Evolutionary conservation across 2,113 vertebrate species (phyloP).

Genomic region (Varanus komodoensis): DNA sequence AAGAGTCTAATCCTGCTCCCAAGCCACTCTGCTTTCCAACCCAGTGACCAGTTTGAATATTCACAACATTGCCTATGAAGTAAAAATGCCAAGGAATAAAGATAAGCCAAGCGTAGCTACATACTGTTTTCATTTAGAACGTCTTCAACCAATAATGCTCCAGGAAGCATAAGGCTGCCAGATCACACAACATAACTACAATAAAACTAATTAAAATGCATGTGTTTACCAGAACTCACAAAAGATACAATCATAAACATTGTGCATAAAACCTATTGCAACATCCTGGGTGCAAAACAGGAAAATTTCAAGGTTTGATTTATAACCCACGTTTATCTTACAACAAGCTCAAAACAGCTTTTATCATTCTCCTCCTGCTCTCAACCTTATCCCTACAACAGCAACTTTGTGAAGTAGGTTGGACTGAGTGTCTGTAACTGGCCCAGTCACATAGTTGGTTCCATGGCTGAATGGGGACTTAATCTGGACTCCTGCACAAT

Average conservation of each 20-base stretch:
- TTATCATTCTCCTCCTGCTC: too few species aligned
- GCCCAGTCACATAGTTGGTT: too few species aligned
- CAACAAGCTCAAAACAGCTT: too few species aligned
- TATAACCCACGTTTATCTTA: too few species aligned
- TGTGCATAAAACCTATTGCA: background rate
- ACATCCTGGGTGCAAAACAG: background rate
- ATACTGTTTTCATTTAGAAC: background rate
- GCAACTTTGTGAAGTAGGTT: too few species aligned
- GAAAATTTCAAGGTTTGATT: background rate
- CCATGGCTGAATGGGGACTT: too few species aligned
- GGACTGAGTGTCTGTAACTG: too few species aligned
- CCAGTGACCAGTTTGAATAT: slow-evolving; percentile 98
- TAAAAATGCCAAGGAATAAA: slow-evolving; percentile 13
- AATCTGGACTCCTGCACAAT: background rate
- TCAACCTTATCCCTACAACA: too few species aligned
- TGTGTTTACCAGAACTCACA: background rate
- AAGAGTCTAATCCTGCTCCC: slow-evolving; percentile 95
- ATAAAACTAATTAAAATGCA: background rate
- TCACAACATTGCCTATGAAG: slow-evolving; percentile 92
- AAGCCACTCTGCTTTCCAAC: slow-evolving; percentile 97
- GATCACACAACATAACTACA: background rate
- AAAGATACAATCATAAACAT: background rate
- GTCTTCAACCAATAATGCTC: background rate
- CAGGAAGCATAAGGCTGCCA: background rate
- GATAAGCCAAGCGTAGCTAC: background rate